Base-by-base conservation (phyloP, 2,797 vertebrate species). In the Alcedo quadribrachys region DNA sequence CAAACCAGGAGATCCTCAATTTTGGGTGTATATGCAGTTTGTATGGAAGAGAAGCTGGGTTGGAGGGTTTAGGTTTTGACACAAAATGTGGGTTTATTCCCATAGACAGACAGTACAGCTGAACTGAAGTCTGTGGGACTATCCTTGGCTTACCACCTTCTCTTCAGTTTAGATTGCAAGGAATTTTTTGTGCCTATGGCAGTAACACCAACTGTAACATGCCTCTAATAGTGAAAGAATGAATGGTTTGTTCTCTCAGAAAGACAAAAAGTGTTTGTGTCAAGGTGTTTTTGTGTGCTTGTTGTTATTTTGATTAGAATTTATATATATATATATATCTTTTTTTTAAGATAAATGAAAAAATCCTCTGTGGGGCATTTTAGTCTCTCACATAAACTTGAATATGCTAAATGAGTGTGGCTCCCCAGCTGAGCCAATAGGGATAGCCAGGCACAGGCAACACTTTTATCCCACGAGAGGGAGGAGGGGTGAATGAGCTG, bases 401-500 rank as follows among this genome's bases (percentile, higher is more conserved):
- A 79, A 79, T 85, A 58, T 85, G 94, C 89, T 90, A 83, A 92
- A 79, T 81, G 91, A 92, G 75, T 58, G 85, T 81, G 93, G 89
- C 85, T 93, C 71, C 69, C 48, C 78, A 19, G 89, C 95, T 86
- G 93, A 96, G 84, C 96, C 96, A 97, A 96, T 96, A 67, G 95
- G 93, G 63, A 78, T 92, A 63, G 92, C 61, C 61, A 76, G 93
- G 50, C 92, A 86, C 93, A 88, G 87, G 96, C 95, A 94, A 79
- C 93, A 79, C 89, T 85, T 94, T 87, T 94, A 92, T 93, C 95
- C 95, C 92, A 90, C 28, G 22, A 75, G 85, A 69, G 87, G 96
- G 96, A 97, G 96, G 96, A 96, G 95, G 95, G 92, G 95, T 93
- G 94, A 86, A 85, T 69, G 87, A 95, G 93, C 93, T 84, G 58